Base-by-base conservation (phyloP, 1,140 invertebrate genomes). In the Leptopilina boulardi region DNA sequence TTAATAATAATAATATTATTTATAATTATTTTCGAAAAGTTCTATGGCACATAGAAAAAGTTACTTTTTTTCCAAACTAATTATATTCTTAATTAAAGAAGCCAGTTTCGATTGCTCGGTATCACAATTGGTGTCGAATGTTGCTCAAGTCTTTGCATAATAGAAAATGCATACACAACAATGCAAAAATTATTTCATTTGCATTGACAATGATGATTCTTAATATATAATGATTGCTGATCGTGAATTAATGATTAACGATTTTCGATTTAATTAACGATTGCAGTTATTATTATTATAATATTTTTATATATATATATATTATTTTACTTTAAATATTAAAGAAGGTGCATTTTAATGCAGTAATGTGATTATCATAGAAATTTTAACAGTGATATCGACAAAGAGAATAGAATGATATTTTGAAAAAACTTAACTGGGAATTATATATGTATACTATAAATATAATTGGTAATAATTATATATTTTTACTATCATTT, bases 91-190 rank as follows among this genome's bases (percentile, higher is more conserved):
- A 38, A 38, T 59, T 13, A 30, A 59, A 59, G 11, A 34, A 66
- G 26, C 59, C 23, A 66, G 3, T 66, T 34, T 66, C 59, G 59
- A 30, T 30, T 66, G 21, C 11, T 8, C 21, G 26, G 59, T 66
- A 66, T 66, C 59, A 66, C 59, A 66, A 66, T 66, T 66, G 59
- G 59, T 66, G 26, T 66, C 21, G 59, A n/a, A 66, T 66, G 59
- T 30, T 66, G 59, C 59, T 26, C 21, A 66, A 34, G 26, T 26
- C 26, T 66, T 34, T 15, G 26, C 59, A 15, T 66, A 66, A 66
- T 66, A 66, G 23, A 66, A 66, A 66, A 66, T n/a, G 59, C 59
- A 11, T 66, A 66, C 21, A 10, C 19, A 21, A 23, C 19, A 13
- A 59, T 30, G 59, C 59, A 66, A 66, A 66, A 30, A 15, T 18